Base-by-base conservation (phyloP, 2,797 vertebrate genomes). In the Podarcis siculus region DNA sequence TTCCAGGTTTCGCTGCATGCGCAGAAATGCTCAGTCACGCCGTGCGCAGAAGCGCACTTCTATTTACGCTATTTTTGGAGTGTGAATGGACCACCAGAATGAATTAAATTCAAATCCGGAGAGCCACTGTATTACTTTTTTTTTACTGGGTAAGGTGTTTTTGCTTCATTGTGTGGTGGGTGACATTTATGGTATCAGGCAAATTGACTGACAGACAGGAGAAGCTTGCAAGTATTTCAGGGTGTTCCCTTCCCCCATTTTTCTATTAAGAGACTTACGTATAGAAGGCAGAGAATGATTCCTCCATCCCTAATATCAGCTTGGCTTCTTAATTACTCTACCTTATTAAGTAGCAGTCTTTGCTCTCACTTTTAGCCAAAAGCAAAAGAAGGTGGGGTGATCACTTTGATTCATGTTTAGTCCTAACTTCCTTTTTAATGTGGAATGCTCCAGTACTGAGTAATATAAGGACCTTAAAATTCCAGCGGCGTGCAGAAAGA, bases 391-490 rank as follows among this genome's bases (percentile, higher is more conserved):
- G 25, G 37, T 25, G 37, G 4, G 12, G 2, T 80, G 58, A 83
- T 49, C 67, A 49, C 15, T 32, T 86, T 35, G 27, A 13, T 7
- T 69, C 67, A 86, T 71, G 25, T 49, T 1, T 37, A 71, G 4
- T 13, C 15, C 45, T 42, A 8, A 4, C 64, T 82, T 39, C 27
- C 55, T 73, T 23, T 23, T 82, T 6, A 73, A 69, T 58, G 61
- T 27, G 15, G n/a, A 13, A 71, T 35, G 5, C 9, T 27, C 32
- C 4, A 6, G 49, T 23, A 82, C 6, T 88, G 0, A 83, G 4
- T 6, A 88, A 2, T 3, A 77, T 49, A 15, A 73, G 86, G 37
- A 37, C 39, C 85, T 89, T 88, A 84, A 78, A 88, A 13, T 17
- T 35, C 61, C 17, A 23, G 61, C 21, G 7, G 21, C 5, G 1